A percentile compares a stretch with the other conserved stretches of the same genome.
phyloP scores from a whole-genome alignment of 2,888 invertebrate species.

The Cataglyphis cursor region DNA sequence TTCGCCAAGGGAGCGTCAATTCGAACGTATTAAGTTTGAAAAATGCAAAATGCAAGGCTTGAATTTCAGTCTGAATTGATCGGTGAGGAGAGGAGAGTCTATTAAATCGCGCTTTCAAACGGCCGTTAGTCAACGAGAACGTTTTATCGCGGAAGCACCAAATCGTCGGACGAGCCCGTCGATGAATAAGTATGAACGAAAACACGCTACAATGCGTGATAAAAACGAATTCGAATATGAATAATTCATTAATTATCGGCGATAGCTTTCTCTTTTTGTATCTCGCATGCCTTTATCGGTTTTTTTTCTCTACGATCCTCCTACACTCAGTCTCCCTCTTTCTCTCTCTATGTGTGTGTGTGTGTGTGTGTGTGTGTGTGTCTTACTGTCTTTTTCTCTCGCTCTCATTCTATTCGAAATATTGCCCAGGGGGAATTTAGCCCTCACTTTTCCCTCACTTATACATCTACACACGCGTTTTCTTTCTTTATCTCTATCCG shows the following conservation, averaged over 20 bases:
- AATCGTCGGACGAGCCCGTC: conserved; percentile 42
- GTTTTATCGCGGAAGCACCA: conserved; percentile 44
- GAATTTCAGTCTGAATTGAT: conserved; percentile 32
- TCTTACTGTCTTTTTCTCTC: not conserved
- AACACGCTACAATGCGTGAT: conserved; percentile 51
- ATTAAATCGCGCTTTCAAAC: conserved; percentile 47
- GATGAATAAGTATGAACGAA: conserved; percentile 55
- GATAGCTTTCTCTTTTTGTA: conserved; percentile 43
- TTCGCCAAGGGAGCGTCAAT: conserved; percentile 8
- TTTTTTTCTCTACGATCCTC: conserved; percentile 17
- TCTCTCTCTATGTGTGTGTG: not conserved
- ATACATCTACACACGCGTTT: not conserved
- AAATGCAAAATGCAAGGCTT: conserved; percentile 30
- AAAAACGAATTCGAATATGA: conserved; percentile 51
- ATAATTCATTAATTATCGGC: conserved; percentile 54
- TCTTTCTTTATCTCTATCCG: conserved; percentile 27
- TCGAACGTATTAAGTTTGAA: conserved; percentile 23
- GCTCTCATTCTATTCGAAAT: not conserved
- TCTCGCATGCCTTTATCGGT: conserved; percentile 44
- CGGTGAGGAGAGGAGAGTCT: conserved; percentile 33
- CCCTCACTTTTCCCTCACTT: not conserved
- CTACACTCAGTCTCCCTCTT: conserved; percentile 17
- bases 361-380: not conserved
- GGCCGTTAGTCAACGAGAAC: conserved; percentile 15
- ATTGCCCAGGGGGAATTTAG: conserved; percentile 14